Evolutionary conservation across 2,888 invertebrate species (phyloP), one percentile per base, ranked within the genome.

Genomic region (Plebejus melissa): DNA sequence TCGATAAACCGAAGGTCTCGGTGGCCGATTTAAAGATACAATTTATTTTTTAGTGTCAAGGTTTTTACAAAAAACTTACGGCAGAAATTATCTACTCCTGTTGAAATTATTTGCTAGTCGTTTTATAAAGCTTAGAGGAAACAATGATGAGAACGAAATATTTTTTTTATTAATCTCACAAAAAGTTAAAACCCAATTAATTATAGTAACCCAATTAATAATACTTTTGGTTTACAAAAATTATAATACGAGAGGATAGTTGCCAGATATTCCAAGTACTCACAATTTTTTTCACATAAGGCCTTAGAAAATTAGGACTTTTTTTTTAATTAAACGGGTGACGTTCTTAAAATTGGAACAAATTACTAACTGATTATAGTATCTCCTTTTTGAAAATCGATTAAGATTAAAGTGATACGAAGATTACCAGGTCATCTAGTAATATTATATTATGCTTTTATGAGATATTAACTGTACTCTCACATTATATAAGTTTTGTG

Each of bases 21-120:
- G 71, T 71, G 46, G 16, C 71, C 41, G 50, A 71, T 71, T 41
- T 71, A 50, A 46, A 46, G 32, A 46, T 50, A 71, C 50, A 71
- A 38, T 71, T 71, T 69, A 69, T 69, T 69, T 71, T 46, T 71
- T 50, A 50, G 71, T 71, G 71, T 71, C 71, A 71, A 71, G 71
- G 71, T 46, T 46, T 71, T 41, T 50, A 28, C 50, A 46, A 46
- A 46, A 28, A 46, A 22, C 38, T 22, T 50, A 13, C 38, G 46
- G 9, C 70, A n/a, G 50, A 38, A 6, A 38, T 22, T 60, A 13
- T 13, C 13, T 9, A 60, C 60, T 28, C 60, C 9, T 1, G 60
- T 28, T 60, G 1, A 50, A 13, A 50, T 60, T 28, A 57, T n/a
- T n/a, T 16, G 28, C 22, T 58, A 22, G 0, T 58, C 46, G 9